Percentiles rank a stretch among this genome's conserved stretches.
phyloP scores from a whole-genome alignment of 2,888 invertebrate species.

The Autographa pulchrina region DNA sequence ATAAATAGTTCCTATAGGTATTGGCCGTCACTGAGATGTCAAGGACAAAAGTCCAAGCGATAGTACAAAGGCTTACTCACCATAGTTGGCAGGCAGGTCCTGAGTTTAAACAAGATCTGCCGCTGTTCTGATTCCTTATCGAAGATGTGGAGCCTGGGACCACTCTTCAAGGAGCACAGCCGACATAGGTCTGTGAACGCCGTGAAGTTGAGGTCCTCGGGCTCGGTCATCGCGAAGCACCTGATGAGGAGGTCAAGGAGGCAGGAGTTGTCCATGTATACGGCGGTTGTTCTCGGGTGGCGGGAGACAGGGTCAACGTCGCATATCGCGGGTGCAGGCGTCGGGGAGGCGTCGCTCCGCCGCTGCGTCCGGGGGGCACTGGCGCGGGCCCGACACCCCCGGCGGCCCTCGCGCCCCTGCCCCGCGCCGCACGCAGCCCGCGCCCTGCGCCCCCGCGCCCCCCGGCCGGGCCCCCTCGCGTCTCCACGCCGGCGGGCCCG shows the following conservation, averaged over 20 bases:
- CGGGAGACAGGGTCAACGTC: conserved; percentile 84
- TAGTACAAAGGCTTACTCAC: conserved; percentile 83
- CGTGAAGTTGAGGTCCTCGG: conserved; percentile 92
- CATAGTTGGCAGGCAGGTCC: conserved; percentile 92
- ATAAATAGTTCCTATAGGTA: conserved; percentile 27
- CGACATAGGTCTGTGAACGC: conserved; percentile 92
- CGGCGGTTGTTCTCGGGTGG: conserved; percentile 84
- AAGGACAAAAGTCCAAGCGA: conserved; percentile 56
- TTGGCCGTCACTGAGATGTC: conserved; percentile 42
- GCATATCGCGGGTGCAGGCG: conserved; percentile 84
- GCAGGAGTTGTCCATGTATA: conserved; percentile 90
- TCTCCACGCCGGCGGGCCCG: conserved; percentile 62
- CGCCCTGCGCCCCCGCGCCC: conserved; percentile 60
- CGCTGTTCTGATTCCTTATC: conserved; percentile 93
- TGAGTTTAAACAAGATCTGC: conserved; percentile 92
- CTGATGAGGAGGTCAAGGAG: conserved; percentile 90
- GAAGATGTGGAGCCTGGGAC: conserved; percentile 92
- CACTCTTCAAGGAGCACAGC: conserved; percentile 92
- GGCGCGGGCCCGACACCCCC: conserved; percentile 67
- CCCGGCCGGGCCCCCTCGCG: conserved; percentile 63
- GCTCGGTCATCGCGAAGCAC: conserved; percentile 91
- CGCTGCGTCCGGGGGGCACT: conserved; percentile 88
- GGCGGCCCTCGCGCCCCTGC: conserved; percentile 56
- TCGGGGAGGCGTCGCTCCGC: conserved; percentile 87
- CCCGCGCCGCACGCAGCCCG: conserved; percentile 65